Conservation (phyloP, 2,888 invertebrate genomes). For the Allolobophora icterica region DNA sequence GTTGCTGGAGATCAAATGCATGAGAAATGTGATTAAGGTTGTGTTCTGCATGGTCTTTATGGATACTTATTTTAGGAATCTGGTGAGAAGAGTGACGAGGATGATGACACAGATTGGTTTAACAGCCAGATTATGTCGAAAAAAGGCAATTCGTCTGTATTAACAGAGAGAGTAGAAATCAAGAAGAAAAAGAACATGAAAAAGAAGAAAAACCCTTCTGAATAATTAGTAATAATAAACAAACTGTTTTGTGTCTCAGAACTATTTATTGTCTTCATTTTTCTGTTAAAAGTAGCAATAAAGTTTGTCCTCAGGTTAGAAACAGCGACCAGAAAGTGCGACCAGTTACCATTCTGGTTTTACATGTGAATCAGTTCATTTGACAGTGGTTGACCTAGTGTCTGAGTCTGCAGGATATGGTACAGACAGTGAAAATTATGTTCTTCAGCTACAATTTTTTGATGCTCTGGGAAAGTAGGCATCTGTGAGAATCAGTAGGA, state of each 20-base stretch:
- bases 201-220: not conserved
- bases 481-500: not conserved
- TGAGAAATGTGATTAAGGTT: not conserved
- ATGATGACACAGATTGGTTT: constrained; percentile 27
- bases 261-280: constrained; percentile 14
- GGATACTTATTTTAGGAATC: constrained; percentile 12
- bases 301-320: not conserved
- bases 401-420: too few species aligned
- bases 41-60: not conserved
- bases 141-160: not conserved
- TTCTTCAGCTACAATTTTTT: not conserved
- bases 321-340: too few species aligned
- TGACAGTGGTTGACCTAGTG: too few species aligned
- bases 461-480: not conserved
- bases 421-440: too few species aligned
- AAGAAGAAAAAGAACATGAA: constrained; percentile 13
- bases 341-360: too few species aligned
- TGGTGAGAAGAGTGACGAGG: constrained; percentile 13
- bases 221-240: not conserved
- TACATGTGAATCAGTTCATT: too few species aligned
- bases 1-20: not conserved
- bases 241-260: not conserved
- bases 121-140: constrained; percentile 10
- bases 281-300: not conserved
- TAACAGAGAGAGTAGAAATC: not conserved